Evolutionary conservation across 2,888 invertebrate species (phyloP).

Genomic region (Hemaris fuciformis): DNA sequence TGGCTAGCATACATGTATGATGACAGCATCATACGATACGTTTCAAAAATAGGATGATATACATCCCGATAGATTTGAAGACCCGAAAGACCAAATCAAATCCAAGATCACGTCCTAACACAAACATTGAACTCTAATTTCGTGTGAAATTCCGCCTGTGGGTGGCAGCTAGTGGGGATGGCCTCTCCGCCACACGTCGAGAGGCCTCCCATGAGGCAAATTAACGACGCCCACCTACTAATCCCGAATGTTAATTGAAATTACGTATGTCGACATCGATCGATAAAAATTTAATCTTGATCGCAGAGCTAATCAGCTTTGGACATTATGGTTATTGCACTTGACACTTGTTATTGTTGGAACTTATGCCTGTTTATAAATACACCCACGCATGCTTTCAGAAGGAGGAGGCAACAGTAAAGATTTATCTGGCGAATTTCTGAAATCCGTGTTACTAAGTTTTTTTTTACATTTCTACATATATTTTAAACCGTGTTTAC

Average conservation of each 20-base stretch:
- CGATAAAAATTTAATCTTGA: background rate
- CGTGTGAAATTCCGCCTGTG: background rate
- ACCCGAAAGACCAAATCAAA: too few relatives aligned
- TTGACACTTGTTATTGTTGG: background rate
- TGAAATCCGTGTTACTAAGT: too few relatives aligned
- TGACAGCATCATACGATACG: too few relatives aligned
- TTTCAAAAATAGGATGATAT: too few relatives aligned
- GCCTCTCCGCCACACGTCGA: background rate
- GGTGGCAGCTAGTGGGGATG: background rate
- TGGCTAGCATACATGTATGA: too few relatives aligned
- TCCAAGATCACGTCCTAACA: background rate
- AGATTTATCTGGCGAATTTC: too few relatives aligned
- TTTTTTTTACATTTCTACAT: too few relatives aligned
- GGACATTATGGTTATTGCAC: background rate
- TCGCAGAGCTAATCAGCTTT: background rate
- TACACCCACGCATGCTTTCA: too few relatives aligned
- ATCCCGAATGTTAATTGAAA: conserved; percentile 5
- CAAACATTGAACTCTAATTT: background rate
- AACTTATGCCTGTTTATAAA: background rate
- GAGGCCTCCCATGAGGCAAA: background rate
- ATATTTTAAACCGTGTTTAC: too few relatives aligned
- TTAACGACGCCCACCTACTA: background rate
- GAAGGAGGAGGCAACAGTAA: too few relatives aligned
- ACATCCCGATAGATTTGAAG: too few relatives aligned
- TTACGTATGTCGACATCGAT: background rate